These are phyloP conservation scores for Gymnoscopelus braueri DNA, from an alignment of 2,797 vertebrate species.

Conservation along the genomic window DNA sequence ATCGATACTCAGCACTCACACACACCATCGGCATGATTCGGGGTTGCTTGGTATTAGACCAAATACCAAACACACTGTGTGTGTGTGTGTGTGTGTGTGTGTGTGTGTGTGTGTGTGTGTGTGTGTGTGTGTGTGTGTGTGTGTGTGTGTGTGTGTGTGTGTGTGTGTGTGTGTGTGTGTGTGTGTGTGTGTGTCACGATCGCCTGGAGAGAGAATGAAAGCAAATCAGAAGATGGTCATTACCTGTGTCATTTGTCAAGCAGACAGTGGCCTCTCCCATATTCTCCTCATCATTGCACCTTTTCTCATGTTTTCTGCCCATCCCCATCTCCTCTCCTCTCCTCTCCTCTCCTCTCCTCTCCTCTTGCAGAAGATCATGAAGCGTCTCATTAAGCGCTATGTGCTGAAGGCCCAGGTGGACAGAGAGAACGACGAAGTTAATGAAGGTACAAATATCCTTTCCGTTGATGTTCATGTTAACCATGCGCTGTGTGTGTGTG, in stretches of 20 bases:
- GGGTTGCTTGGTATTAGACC: neutral
- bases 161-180: neutral
- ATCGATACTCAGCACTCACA: conserved; percentile 52
- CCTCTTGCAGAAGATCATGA: conserved; percentile 93
- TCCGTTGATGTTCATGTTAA: conserved; percentile 21
- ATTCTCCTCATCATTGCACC: no score
- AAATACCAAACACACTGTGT: neutral
- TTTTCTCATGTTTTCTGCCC: neutral
- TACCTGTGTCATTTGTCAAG: neutral
- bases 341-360: conserved; percentile 35
- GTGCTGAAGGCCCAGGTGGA: conserved; percentile 98
- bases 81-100: neutral
- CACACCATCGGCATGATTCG: conserved; percentile 20
- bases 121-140: conserved; percentile 1
- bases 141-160: neutral
- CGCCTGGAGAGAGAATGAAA: no score
- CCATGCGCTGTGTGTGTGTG: conserved; percentile 2
- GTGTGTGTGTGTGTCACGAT: neutral
- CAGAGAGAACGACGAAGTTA: conserved; percentile 96
- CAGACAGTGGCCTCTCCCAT: neutral
- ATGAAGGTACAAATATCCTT: conserved; percentile 86
- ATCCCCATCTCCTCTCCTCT: neutral
- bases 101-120: neutral
- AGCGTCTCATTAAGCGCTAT: conserved; percentile 95
- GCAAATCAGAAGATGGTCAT: no score